Evolutionary conservation across 2,113 vertebrate genomes (phyloP).

Genomic region (Centropus unirufus): DNA sequence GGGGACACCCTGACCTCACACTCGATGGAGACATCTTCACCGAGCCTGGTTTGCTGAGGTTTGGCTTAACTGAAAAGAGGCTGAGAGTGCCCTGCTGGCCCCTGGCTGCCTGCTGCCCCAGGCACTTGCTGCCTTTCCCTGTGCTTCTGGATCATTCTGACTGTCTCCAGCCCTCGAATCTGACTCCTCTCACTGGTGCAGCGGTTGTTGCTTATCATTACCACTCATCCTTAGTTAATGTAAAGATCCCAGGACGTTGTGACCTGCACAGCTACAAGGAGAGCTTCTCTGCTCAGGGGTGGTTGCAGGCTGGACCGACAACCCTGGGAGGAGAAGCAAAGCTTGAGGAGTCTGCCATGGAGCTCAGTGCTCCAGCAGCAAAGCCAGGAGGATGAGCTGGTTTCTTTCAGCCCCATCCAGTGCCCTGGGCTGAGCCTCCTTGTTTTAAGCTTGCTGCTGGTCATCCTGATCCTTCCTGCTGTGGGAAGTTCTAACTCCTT

Average conservation of each 20-base stretch:
- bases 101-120: not conserved
- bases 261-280: not conserved
- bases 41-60: not conserved
- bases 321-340: not conserved
- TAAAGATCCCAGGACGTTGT: not conserved
- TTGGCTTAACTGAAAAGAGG: not conserved
- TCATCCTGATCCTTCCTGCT: not conserved
- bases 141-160: not conserved
- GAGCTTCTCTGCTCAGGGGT: not conserved
- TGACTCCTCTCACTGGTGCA: not conserved
- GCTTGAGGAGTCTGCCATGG: not conserved
- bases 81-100: not conserved
- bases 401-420: not conserved
- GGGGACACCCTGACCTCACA: not conserved
- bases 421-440: not conserved
- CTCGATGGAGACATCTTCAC: not conserved
- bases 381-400: not conserved
- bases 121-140: not conserved
- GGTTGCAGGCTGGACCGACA: not conserved
- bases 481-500: not conserved
- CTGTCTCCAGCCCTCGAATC: not conserved
- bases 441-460: not conserved
- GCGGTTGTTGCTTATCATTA: not conserved
- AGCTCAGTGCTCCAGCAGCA: not conserved
- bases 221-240: not conserved